Base-by-base conservation (phyloP, 1,140 invertebrate genomes). In the Globodera ellingtonae region DNA sequence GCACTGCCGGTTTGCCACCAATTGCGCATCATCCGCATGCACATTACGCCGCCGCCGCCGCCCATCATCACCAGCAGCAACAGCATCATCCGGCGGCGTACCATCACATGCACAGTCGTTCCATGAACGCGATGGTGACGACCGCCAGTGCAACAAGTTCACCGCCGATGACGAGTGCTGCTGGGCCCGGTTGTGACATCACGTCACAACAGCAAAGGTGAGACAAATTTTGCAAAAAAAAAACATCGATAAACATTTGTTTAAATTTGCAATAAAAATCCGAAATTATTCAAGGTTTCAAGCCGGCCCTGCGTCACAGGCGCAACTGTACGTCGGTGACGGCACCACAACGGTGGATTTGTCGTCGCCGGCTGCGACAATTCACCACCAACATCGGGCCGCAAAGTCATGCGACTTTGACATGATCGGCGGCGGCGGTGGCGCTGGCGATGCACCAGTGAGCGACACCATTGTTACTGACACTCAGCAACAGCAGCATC, bases 381-480 rank as follows among this genome's bases (percentile, higher is more conserved):
- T 52, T 9, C 56, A 59, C 4, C 56, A 59, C 24, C 78, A 79
- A 21, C 78, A 77, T 47, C 66, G 78, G 15, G 62, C 75, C 6
- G 78, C 74, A 10, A 79, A 79, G n/a, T 79, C 78, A 21, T 79
- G 78, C 56, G 78, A 79, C 48, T 79, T 79, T 65, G 69, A 73
- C 62, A 77, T 77, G 74, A 13, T 78, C 6, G 24, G 56, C 48
- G 78, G 24, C 44, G 35, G 65, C 48, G 48, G 24, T 9, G 47
- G 21, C 5, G 52, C 8, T 35, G 72, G 10, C 9, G 47, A 35
- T 59, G n/a, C 65, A 35, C 10, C 9, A 65, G 35, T 18, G 8
- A 4, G n/a, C 67, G 9, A 70, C 67, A 10, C 18, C 13, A n/a
- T 59, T 59, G 56, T 6, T 59, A 15, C 10, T 59, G 56, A 13